Evolutionary conservation across 2,888 invertebrate species (phyloP).

Genomic region (Elgonia sp.): DNA sequence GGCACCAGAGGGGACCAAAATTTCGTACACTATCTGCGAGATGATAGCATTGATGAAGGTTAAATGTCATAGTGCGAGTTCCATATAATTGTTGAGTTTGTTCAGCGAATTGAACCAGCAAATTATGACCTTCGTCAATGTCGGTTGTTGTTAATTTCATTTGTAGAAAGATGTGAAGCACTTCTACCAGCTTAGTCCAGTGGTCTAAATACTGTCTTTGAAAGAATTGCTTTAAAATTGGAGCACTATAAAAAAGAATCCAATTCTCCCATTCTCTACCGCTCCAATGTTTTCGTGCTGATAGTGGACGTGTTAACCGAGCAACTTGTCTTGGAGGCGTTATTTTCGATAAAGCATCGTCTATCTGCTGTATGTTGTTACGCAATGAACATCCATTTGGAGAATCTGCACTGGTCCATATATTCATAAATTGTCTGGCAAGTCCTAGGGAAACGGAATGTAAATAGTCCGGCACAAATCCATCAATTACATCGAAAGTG

Average conservation of each 20-base stretch:
- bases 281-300: conserved; percentile 42
- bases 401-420: conserved; percentile 57
- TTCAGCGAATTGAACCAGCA: conserved; percentile 37
- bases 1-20: conserved; percentile 66
- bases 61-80: conserved; percentile 57
- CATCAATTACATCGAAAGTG: conserved; percentile 70
- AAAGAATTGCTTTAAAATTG: conserved; percentile 17
- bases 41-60: conserved; percentile 69
- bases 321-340: conserved; percentile 43
- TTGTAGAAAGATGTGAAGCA: conserved; percentile 38
- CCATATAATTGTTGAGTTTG: conserved; percentile 57
- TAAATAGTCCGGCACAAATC: conserved; percentile 69
- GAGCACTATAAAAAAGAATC: conserved; percentile 37
- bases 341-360: conserved; percentile 1
- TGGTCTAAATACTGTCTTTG: not conserved
- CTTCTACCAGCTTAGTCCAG: conserved; percentile 30
- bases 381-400: not conserved
- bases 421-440: conserved; percentile 61
- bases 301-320: conserved; percentile 38
- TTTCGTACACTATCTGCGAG: conserved; percentile 60
- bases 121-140: conserved; percentile 31
- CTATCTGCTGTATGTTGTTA: conserved; percentile 4
- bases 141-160: not conserved
- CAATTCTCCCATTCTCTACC: conserved; percentile 25
- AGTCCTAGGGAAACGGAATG: conserved; percentile 71